Evolutionary conservation across 2,888 invertebrate species (phyloP).

Genomic region (Epicampocera succincta): DNA sequence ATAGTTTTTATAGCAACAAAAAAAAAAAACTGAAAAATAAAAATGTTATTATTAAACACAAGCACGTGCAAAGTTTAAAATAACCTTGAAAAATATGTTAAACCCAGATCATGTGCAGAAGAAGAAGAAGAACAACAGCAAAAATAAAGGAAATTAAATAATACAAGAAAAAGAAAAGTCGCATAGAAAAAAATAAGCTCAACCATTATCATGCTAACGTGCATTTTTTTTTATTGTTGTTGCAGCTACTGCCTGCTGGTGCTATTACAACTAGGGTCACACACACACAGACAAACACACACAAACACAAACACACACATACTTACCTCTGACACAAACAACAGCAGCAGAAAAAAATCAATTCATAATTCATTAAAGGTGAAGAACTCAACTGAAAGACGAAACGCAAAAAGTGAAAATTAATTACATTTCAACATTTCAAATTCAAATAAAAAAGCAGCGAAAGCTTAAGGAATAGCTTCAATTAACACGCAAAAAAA

Average conservation of each 20-base stretch:
- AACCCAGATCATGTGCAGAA: constrained; percentile 25
- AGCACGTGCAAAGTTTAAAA: constrained; percentile 64
- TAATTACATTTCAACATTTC: constrained; percentile 24
- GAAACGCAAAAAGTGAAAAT: constrained; percentile 36
- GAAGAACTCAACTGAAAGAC: constrained; percentile 40
- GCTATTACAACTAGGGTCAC: constrained; percentile 8
- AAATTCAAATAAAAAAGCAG: neutral
- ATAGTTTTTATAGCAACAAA: constrained; percentile 1
- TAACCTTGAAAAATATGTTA: constrained; percentile 62
- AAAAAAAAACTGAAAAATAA: neutral
- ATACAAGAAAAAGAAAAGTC: constrained; percentile 16
- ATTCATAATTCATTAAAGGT: constrained; percentile 61
- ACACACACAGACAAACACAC: neutral
- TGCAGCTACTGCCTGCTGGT: constrained; percentile 7
- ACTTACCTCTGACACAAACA: constrained; percentile 12
- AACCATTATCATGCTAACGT: constrained; percentile 31
- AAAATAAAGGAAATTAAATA: constrained; percentile 50
- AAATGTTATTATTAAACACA: constrained; percentile 20
- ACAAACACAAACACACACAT: neutral
- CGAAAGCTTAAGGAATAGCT: no score
- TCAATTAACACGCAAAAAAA: no score
- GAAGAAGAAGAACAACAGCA: no score
- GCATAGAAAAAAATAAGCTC: constrained; percentile 20
- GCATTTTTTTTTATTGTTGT: constrained; percentile 32
- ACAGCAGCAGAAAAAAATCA: constrained; percentile 53